phyloP scores from a whole-genome alignment of 1,140 invertebrate genomes.

The Panulirus ornatus region DNA sequence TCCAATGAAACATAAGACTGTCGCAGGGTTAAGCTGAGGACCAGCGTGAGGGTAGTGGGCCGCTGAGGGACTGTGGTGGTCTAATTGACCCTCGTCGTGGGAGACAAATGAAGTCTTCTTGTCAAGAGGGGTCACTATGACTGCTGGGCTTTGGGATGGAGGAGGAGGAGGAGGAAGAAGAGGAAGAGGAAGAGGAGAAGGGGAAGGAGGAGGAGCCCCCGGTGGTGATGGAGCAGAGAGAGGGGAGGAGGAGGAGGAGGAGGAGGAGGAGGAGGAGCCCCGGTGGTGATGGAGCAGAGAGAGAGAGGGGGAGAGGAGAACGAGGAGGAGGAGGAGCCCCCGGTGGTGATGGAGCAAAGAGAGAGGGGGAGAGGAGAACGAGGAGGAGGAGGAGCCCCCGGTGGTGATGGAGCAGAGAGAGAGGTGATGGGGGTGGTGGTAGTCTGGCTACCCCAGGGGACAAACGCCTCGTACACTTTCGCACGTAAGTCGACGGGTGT shows the following conservation, averaged over 20 bases:
- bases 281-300: neutral
- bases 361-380: neutral
- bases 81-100: no score
- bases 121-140: no score
- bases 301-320: neutral
- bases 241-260: neutral
- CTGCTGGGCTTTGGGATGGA: no score
- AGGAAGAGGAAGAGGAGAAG: neutral
- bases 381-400: neutral
- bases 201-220: constrained; percentile 3
- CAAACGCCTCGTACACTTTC: no score
- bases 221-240: neutral
- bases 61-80: no score
- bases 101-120: no score
- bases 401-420: neutral
- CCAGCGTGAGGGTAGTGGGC: no score
- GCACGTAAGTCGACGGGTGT: no score
- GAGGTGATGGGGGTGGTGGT: no score
- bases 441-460: no score
- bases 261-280: neutral
- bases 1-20: no score
- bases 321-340: neutral
- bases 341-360: neutral
- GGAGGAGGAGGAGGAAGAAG: neutral
- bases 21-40: no score